Evolutionary conservation across 2,113 vertebrate species (phyloP), one percentile per base, ranked within the genome.

Genomic region (Perccottus glenii): DNA sequence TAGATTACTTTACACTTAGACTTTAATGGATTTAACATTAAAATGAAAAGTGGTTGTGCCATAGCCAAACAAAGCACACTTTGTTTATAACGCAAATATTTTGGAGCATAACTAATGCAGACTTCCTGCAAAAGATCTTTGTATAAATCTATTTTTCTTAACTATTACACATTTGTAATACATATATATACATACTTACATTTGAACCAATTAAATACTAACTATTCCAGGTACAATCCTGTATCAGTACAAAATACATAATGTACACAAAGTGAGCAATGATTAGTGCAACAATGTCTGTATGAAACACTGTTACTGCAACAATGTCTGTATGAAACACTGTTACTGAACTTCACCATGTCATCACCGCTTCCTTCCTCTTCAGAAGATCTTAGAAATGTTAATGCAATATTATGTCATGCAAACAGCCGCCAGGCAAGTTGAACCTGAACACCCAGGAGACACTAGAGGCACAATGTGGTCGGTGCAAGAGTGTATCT

Each of bases 401-500:
- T 65, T 63, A 47, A 35, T 27, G 48, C 59, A 27, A 6, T 53
- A 64, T 32, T 58, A 60, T 8, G 57, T 69, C 68, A 67, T 3
- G 43, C 58, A 57, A 78, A 82, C 53, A 32, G 58, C 42, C 60
- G 33, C 42, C 9, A 15, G 63, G 60, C 56, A 15, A 64, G 14
- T 14, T 60, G 38, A 81, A 77, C 67, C 46, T 66, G 52, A 77
- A 56, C 48, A 27, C 60, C 62, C 61, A 53, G 48, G 60, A 63
- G 58, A 74, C 42, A 0, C 35, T 6, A 14, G 58, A 12, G 38
- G 48, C 43, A 86, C 75, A 80, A 83, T 77, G 82, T 67, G 53
- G 44, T 72, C 77, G 66, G 57, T 77, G 70, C 78, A 58, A 36
- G 58, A 7, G 12, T 62, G 77, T 84, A 40, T 27, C 75, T 56